phyloP scores from a whole-genome alignment of 2,888 invertebrate genomes.

The Argyra leucocephala region DNA sequence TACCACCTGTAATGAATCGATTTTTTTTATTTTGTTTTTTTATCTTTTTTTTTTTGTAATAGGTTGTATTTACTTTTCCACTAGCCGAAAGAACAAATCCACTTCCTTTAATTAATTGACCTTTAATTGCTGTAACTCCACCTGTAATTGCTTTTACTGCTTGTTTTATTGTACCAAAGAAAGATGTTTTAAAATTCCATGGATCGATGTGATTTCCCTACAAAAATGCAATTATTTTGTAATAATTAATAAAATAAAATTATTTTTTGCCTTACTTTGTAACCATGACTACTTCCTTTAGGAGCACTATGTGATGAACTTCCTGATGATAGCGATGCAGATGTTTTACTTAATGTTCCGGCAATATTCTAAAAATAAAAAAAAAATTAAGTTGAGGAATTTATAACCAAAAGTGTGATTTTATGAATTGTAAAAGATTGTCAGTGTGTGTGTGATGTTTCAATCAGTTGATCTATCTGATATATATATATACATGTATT shows the following conservation, averaged over 20 bases:
- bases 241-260: constrained; percentile 14
- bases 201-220: constrained; percentile 50
- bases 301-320: constrained; percentile 37
- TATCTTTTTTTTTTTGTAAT: too few species aligned
- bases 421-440: not conserved
- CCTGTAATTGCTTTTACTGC: constrained; percentile 82
- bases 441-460: not conserved
- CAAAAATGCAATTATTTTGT: not conserved
- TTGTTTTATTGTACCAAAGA: constrained; percentile 72
- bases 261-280: constrained; percentile 17
- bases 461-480: not conserved
- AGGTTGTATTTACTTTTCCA: constrained; percentile 43
- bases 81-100: constrained; percentile 58
- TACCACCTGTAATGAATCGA: constrained; percentile 46
- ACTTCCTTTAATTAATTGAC: constrained; percentile 75
- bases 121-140: constrained; percentile 77
- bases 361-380: constrained; percentile 30
- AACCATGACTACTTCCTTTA: constrained; percentile 22
- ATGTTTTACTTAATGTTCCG: constrained; percentile 40
- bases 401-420: not conserved
- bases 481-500: too few species aligned
- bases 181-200: constrained; percentile 72
- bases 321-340: constrained; percentile 41
- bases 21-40: not conserved
- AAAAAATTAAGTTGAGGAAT: not conserved